Conservation (phyloP, 2,797 vertebrate genomes). For the Valencia hispanica region DNA sequence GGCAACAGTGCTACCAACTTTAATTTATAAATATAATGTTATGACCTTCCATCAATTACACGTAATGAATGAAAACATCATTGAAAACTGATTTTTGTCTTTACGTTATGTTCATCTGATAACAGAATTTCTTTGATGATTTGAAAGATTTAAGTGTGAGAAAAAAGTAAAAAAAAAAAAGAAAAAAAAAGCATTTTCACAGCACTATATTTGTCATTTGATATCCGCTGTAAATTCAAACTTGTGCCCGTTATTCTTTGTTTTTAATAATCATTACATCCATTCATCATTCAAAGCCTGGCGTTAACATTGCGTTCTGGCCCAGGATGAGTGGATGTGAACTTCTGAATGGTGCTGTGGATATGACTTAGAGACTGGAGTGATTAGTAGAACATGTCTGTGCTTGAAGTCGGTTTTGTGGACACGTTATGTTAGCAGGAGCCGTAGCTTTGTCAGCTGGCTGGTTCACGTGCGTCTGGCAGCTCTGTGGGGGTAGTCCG, state of each 20-base stretch:
- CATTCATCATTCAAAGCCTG: no score
- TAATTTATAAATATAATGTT: not conserved
- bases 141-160: not conserved
- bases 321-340: not conserved
- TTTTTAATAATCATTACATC: not conserved
- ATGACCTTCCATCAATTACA: not conserved
- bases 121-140: not conserved
- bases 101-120: not conserved
- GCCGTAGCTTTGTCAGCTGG: slow-evolving; percentile 50
- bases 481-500: slow-evolving; percentile 62
- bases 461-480: slow-evolving; percentile 56
- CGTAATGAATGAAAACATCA: not conserved
- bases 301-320: not conserved
- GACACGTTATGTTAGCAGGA: slow-evolving; percentile 10
- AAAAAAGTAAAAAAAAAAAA: not conserved
- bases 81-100: not conserved
- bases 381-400: not conserved
- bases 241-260: not conserved
- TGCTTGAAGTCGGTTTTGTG: not conserved
- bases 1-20: no score
- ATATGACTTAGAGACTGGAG: not conserved
- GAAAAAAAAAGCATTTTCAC: not conserved
- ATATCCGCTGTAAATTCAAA: not conserved
- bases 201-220: not conserved
- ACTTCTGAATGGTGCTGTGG: not conserved